These are phyloP conservation scores for Saturnia pavonia DNA, from an alignment of 2,888 invertebrate species.

Conservation along the genomic window DNA sequence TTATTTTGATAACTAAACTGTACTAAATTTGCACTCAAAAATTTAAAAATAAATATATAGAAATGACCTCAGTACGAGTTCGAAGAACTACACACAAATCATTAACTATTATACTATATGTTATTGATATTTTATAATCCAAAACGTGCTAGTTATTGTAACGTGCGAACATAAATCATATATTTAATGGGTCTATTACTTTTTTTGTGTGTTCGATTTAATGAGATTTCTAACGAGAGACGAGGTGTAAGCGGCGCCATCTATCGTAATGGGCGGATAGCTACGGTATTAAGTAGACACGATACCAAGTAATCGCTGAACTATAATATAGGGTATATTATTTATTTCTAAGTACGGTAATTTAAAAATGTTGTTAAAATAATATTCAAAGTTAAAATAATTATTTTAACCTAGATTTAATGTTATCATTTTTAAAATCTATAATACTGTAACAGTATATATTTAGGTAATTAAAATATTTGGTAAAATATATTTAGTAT, in stretches of 20 bases:
- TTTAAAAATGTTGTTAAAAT: background rate
- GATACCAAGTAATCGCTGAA: background rate
- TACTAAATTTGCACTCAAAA: background rate
- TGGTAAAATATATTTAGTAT: too few species aligned
- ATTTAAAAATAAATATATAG: background rate
- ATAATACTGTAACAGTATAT: too few species aligned
- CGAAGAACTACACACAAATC: background rate
- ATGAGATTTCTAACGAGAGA: constrained; percentile 12
- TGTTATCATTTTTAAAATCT: too few species aligned
- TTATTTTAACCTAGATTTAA: background rate
- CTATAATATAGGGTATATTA: background rate
- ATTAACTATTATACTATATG: constrained; percentile 27
- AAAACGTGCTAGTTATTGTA: constrained; percentile 27
- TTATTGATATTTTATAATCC: constrained; percentile 26
- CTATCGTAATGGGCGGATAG: constrained; percentile 13
- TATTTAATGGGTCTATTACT: constrained; percentile 39
- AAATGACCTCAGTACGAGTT: background rate
- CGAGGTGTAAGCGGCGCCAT: constrained; percentile 7
- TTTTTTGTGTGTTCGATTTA: constrained; percentile 21
- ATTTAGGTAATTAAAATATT: too few species aligned
- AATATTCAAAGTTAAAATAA: too few species aligned
- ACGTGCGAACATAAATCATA: constrained; percentile 44
- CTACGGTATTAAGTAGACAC: background rate
- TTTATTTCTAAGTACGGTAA: background rate
- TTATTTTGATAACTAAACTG: background rate